Percentiles rank a stretch among this genome's conserved stretches.
Evolutionary conservation across 2,888 invertebrate species (phyloP).

Genomic region (Drosophila algonquin): DNA sequence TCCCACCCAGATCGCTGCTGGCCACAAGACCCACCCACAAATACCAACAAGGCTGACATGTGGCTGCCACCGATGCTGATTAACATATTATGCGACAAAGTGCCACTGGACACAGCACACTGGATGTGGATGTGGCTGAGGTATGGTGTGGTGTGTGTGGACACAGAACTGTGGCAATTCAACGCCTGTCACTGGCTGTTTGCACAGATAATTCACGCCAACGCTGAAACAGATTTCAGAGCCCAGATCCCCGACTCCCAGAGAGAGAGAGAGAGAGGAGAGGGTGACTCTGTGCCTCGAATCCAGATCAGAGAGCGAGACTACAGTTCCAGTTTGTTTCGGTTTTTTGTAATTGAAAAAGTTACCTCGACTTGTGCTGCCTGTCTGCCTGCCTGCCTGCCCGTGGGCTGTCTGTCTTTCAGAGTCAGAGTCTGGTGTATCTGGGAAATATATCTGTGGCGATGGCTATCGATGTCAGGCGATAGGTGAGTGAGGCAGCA

Average conservation of each 20-base stretch:
- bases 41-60: conserved; percentile 58
- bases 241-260: conserved; percentile 4
- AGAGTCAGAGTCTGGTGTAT: conserved; percentile 36
- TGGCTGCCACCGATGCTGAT: conserved; percentile 56
- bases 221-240: conserved; percentile 47
- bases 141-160: background rate
- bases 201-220: conserved; percentile 79
- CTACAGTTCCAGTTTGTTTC: conserved; percentile 28
- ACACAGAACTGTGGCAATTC: conserved; percentile 68
- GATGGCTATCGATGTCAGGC: conserved; percentile 76
- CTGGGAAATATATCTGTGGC: conserved; percentile 46
- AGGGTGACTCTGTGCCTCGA: conserved; percentile 14
- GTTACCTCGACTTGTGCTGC: conserved; percentile 42
- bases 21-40: conserved; percentile 55
- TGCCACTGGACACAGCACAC: conserved; percentile 67
- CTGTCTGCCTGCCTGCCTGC: background rate
- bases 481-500: conserved; percentile 64
- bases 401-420: background rate
- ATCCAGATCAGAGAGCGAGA: conserved; percentile 33
- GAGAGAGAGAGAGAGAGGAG: conserved; percentile 5
- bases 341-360: conserved; percentile 68
- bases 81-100: conserved; percentile 80
- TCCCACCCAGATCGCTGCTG: conserved; percentile 44
- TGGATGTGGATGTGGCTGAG: background rate
- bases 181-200: conserved; percentile 79